Percentiles rank a stretch among this genome's conserved stretches.
Conservation (phyloP, 30 jellyfish, hydroid and myxozoan species). For the Pelagia noctiluca region DNA sequence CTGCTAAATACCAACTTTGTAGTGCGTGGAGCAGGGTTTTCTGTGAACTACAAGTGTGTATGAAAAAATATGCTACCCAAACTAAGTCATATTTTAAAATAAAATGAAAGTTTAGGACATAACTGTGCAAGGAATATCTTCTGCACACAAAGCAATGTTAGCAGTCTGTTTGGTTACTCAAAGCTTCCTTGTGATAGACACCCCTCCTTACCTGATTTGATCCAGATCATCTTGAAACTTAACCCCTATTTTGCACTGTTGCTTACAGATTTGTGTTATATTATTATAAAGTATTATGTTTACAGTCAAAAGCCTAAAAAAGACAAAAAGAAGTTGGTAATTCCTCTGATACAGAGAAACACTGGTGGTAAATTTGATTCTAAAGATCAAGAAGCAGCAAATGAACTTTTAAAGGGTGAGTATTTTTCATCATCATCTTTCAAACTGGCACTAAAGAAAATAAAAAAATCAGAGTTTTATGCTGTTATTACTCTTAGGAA, state of each 20-base stretch:
- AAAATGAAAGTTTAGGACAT: too few relatives aligned
- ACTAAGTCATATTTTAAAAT: too few relatives aligned
- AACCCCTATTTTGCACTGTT: not conserved
- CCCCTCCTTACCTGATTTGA: not conserved
- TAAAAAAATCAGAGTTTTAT: not conserved
- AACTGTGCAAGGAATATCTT: too few relatives aligned
- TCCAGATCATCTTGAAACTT: not conserved
- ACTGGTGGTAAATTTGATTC: constrained; percentile 34
- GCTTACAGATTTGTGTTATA: not conserved
- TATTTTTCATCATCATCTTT: not conserved
- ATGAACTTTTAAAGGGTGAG: constrained; percentile 78
- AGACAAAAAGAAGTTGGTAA: constrained; percentile 63
- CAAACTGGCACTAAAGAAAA: not conserved
- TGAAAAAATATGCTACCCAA: too few relatives aligned
- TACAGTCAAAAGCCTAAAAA: constrained; percentile 75
- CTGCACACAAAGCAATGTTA: too few relatives aligned
- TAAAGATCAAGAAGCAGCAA: constrained; percentile 86
- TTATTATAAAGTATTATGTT: not conserved
- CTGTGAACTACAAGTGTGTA: too few relatives aligned
- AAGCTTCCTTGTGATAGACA: not conserved
- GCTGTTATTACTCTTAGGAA: not conserved
- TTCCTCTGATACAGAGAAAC: constrained; percentile 78
- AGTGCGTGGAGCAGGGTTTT: too few relatives aligned
- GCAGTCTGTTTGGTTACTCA: too few relatives aligned
- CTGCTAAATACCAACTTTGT: too few relatives aligned